A percentile compares a stretch with the other conserved stretches of the same genome.
These are phyloP conservation scores for Solenodon paradoxus DNA, from an alignment of 2,113 vertebrate species.

Conservation along the genomic window DNA sequence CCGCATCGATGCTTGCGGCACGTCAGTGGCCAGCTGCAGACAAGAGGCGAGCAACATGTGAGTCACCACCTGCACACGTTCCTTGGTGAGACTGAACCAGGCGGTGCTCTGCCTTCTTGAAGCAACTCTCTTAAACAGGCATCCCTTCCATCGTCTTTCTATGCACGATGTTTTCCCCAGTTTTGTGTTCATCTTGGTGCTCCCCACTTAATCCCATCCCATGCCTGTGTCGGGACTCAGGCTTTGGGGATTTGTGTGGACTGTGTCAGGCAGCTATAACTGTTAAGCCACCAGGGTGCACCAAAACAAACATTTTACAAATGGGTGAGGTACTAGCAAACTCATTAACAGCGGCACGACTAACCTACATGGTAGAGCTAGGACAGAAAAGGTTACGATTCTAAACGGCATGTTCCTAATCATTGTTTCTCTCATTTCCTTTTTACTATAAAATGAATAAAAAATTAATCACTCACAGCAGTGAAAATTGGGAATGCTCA, in stretches of 20 bases:
- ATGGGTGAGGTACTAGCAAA: not conserved
- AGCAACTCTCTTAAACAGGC: not conserved
- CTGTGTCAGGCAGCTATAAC: too few species aligned
- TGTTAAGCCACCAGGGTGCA: too few species aligned
- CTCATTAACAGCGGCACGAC: not conserved
- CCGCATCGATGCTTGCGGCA: not conserved
- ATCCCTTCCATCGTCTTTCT: not conserved
- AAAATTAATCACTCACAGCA: not conserved
- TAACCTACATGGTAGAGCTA: not conserved
- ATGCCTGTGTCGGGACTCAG: too few species aligned
- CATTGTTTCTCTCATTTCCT: constrained; percentile 3
- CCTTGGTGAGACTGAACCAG: not conserved
- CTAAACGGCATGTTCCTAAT: not conserved
- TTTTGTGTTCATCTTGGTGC: not conserved
- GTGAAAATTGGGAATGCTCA: not conserved
- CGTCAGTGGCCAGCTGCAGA: not conserved
- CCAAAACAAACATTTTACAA: too few species aligned
- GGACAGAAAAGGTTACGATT: not conserved
- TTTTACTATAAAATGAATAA: not conserved
- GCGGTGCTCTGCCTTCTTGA: not conserved
- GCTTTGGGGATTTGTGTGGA: too few species aligned
- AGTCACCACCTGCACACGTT: not conserved
- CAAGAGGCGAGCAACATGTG: not conserved
- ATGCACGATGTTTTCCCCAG: not conserved
- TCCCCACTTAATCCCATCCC: too few species aligned